phyloP scores from a whole-genome alignment of 2,888 invertebrate genomes.

The Parnassius mnemosyne region DNA sequence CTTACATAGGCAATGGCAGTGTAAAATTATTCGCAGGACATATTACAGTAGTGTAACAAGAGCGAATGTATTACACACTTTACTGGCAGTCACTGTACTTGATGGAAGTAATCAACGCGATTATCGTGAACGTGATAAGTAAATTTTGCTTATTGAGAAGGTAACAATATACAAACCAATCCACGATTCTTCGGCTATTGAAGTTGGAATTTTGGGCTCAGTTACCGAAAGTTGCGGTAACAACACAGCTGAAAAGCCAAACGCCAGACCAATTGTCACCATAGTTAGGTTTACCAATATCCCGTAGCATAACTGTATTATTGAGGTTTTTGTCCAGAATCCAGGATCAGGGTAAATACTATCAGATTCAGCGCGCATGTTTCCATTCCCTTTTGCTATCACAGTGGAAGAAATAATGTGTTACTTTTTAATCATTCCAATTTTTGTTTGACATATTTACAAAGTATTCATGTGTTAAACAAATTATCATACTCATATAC shows the following conservation, averaged over 20 bases:
- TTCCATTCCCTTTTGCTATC: constrained; percentile 1
- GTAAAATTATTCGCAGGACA: too few relatives aligned
- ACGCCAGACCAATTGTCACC: constrained; percentile 80
- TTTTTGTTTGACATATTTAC: too few relatives aligned
- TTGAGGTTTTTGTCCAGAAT: constrained; percentile 49
- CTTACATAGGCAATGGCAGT: too few relatives aligned
- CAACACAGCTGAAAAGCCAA: constrained; percentile 82
- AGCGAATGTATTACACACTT: too few relatives aligned
- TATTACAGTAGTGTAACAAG: too few relatives aligned
- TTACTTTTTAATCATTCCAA: neutral
- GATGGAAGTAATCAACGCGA: too few relatives aligned
- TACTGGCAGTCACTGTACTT: too few relatives aligned
- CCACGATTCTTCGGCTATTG: constrained; percentile 77
- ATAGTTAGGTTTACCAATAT: constrained; percentile 75
- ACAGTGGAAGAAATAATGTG: neutral
- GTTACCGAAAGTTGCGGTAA: constrained; percentile 73
- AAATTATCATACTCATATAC: too few relatives aligned
- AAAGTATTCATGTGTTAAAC: too few relatives aligned
- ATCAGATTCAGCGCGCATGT: constrained; percentile 9
- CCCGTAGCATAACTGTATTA: constrained; percentile 54
- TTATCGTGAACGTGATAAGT: too few relatives aligned
- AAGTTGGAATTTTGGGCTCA: constrained; percentile 64
- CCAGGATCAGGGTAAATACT: constrained; percentile 43
- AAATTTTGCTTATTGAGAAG: too few relatives aligned
- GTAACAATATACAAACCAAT: constrained; percentile 70